phyloP scores from a whole-genome alignment of 1,140 invertebrate species.

The Anastatus disparis region DNA sequence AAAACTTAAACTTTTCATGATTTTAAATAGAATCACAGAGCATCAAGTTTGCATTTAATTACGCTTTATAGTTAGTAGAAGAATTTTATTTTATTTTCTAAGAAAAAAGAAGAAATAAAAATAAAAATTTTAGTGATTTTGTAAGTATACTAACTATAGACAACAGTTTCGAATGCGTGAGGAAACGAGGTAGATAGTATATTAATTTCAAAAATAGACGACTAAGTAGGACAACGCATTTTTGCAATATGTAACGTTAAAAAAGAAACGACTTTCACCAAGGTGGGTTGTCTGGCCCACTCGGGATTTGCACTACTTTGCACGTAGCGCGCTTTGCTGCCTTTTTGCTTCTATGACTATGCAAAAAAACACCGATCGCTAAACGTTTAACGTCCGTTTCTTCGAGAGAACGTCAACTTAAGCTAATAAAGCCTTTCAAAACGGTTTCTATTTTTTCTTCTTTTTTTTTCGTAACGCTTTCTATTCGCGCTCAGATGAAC shows the following conservation, averaged over 20 bases:
- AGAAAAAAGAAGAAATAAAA: no score
- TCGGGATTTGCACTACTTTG: slow-evolving; percentile 23
- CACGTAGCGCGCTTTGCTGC: no score
- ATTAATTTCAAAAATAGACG: slow-evolving; percentile 26
- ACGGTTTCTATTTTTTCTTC: no score
- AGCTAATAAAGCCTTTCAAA: background rate
- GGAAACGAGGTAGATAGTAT: background rate
- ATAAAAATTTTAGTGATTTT: background rate
- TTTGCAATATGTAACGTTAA: slow-evolving; percentile 16
- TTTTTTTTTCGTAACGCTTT: background rate
- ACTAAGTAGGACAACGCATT: slow-evolving; percentile 22
- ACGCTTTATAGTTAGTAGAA: no score
- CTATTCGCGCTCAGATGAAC: background rate
- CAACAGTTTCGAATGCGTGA: background rate
- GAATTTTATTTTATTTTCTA: no score
- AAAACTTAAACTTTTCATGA: no score
- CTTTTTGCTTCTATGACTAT: slow-evolving; percentile 3
- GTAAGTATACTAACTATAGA: background rate
- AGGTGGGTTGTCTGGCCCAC: background rate
- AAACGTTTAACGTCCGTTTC: no score
- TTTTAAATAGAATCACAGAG: no score
- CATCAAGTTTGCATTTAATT: no score
- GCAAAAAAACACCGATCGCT: background rate
- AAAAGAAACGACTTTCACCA: slow-evolving; percentile 20
- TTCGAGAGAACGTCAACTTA: no score